Conservation (phyloP, 30 jellyfish, hydroid and myxozoan genomes). For the Turritopsis rubra region DNA sequence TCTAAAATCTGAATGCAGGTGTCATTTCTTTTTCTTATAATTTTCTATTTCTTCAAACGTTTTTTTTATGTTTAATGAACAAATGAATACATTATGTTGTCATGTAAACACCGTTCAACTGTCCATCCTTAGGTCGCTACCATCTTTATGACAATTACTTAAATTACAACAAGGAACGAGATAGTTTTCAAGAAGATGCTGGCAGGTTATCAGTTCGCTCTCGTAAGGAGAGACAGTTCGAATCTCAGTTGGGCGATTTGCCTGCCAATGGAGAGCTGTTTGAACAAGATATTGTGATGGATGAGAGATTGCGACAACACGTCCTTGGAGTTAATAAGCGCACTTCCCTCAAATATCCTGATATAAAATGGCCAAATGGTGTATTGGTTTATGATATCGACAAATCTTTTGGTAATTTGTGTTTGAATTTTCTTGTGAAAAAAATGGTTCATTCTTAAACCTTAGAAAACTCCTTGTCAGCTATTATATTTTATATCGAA, state of each 20-base stretch:
- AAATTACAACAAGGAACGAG: neutral
- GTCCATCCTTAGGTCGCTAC: neutral
- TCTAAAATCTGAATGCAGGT: too few species aligned
- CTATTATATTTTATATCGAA: too few species aligned
- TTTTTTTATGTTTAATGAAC: too few species aligned
- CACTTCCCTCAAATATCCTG: neutral
- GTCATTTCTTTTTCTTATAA: too few species aligned
- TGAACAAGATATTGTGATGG: conserved; percentile 49
- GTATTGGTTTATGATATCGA: conserved; percentile 14
- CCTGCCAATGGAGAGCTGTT: conserved; percentile 36
- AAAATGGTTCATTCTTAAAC: neutral
- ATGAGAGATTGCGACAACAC: conserved; percentile 27
- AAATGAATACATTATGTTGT: too few species aligned
- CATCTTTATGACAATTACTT: neutral
- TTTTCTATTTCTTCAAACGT: too few species aligned
- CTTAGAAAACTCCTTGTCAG: too few species aligned
- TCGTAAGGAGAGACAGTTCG: neutral
- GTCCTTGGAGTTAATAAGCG: conserved; percentile 20
- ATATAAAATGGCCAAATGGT: conserved; percentile 16
- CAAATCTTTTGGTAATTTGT: neutral
- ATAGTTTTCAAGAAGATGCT: neutral
- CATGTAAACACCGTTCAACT: too few species aligned
- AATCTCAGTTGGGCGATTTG: neutral
- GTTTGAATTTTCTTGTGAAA: neutral
- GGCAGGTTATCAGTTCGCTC: neutral